A percentile compares a stretch with the other conserved stretches of the same genome.
phyloP scores from a whole-genome alignment of 1,140 invertebrate genomes.

The Drosophila sulfurigaster region DNA sequence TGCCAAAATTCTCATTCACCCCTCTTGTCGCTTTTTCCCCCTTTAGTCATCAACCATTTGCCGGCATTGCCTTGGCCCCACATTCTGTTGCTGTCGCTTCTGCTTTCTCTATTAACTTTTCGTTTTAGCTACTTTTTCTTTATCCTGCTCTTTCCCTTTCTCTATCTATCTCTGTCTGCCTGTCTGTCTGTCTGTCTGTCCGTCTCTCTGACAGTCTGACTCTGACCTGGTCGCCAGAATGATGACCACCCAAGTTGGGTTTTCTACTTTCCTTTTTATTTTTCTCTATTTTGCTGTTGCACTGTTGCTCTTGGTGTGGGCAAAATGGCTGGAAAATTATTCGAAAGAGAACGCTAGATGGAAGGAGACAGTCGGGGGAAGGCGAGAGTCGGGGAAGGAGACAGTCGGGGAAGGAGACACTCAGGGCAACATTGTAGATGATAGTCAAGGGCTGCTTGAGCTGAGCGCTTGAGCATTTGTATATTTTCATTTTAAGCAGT shows the following conservation, averaged over 20 bases:
- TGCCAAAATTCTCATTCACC: constrained; percentile 43
- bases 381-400: too few relatives aligned
- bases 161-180: constrained; percentile 2
- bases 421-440: constrained; percentile 35
- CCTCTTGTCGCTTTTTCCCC: too few relatives aligned
- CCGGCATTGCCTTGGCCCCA: constrained; percentile 69
- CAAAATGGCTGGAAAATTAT: constrained; percentile 51
- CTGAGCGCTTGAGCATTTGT: constrained; percentile 16
- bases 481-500: constrained; percentile 33
- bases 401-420: not conserved
- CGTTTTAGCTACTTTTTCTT: constrained; percentile 82
- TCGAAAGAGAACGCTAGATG: not conserved
- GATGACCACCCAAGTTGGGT: constrained; percentile 59
- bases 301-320: constrained; percentile 28
- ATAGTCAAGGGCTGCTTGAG: constrained; percentile 36
- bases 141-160: constrained; percentile 36
- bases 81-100: constrained; percentile 64
- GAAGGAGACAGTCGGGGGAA: too few relatives aligned
- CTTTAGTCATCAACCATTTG: not conserved
- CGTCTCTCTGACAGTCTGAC: constrained; percentile 41
- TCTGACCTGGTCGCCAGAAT: constrained; percentile 75
- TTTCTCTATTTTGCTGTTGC: not conserved
- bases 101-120: constrained; percentile 82
- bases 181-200: constrained; percentile 32
- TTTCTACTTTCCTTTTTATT: not conserved